Percentiles rank a stretch among this genome's conserved stretches.
phyloP scores from a whole-genome alignment of 2,113 vertebrate genomes.

The Scomber scombrus region DNA sequence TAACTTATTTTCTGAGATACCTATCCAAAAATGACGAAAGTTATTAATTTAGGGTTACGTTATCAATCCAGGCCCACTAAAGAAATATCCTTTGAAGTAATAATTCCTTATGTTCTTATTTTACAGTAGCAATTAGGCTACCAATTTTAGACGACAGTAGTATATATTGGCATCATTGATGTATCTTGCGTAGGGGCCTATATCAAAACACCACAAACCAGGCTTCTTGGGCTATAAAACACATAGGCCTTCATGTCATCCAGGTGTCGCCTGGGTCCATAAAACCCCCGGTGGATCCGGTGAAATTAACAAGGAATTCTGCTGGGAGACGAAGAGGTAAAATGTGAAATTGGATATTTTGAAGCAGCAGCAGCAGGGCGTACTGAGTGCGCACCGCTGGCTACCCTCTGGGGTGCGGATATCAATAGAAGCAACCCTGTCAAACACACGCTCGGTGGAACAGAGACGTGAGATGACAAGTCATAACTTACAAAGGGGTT shows the following conservation, averaged over 20 bases:
- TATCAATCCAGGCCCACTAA: constrained; percentile 6
- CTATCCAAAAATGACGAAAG: neutral
- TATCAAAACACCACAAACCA: neutral
- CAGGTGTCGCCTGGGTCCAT: constrained; percentile 3
- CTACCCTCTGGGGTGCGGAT: constrained; percentile 42
- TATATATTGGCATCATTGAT: constrained; percentile 46
- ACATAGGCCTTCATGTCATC: neutral
- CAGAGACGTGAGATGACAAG: constrained; percentile 49
- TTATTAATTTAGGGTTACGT: neutral
- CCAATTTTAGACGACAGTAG: constrained; percentile 18
- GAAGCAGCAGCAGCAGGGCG: constrained; percentile 42
- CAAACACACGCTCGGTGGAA: constrained; percentile 28
- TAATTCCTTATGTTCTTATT: constrained; percentile 60
- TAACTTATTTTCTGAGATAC: neutral
- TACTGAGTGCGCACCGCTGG: constrained; percentile 53
- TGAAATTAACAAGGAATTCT: constrained; percentile 35
- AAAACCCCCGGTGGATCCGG: constrained; percentile 32
- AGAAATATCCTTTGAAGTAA: constrained; percentile 49
- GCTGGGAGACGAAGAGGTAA: constrained; percentile 38
- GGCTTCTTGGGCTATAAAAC: neutral
- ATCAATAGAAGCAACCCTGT: constrained; percentile 38
- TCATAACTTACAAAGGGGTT: constrained; percentile 56
- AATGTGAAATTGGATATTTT: constrained; percentile 72
- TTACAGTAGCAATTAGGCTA: too few species aligned
- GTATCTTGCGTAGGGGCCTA: constrained; percentile 26